Evolutionary conservation across 2,113 vertebrate species (phyloP).

Genomic region (Excalfactoria chinensis): DNA sequence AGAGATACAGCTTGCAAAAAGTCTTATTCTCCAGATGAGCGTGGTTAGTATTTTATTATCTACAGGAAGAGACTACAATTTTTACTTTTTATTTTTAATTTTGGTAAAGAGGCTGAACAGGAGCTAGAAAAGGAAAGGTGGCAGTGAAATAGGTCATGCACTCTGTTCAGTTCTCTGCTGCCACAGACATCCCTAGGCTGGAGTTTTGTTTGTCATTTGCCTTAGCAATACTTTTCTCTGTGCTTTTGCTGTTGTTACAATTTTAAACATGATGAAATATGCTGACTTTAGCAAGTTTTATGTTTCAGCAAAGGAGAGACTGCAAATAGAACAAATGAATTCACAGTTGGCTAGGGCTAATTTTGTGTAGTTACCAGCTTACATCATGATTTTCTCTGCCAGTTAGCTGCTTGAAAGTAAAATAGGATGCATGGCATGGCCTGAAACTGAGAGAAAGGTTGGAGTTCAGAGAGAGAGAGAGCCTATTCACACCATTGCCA

Average conservation of each 20-base stretch:
- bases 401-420: conserved; percentile 8
- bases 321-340: conserved; percentile 25
- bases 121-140: not conserved
- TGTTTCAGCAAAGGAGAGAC: not conserved
- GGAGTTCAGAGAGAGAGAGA: not conserved
- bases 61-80: not conserved
- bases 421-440: not conserved
- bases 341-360: not conserved
- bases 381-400: not conserved
- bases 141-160: not conserved
- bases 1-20: not conserved
- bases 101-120: not conserved
- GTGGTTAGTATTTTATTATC: not conserved
- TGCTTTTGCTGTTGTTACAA: not conserved
- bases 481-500: not conserved
- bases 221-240: not conserved
- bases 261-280: conserved; percentile 23
- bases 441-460: conserved; percentile 5
- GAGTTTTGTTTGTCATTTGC: not conserved
- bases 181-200: not conserved
- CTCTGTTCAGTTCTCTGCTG: not conserved
- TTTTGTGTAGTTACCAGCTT: not conserved
- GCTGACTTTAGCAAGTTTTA: not conserved
- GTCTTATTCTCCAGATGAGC: not conserved
- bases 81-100: not conserved